Evolutionary conservation across 2,113 vertebrate genomes (phyloP), one percentile per base, ranked within the genome.

Genomic region (Lichenostomus cassidix): DNA sequence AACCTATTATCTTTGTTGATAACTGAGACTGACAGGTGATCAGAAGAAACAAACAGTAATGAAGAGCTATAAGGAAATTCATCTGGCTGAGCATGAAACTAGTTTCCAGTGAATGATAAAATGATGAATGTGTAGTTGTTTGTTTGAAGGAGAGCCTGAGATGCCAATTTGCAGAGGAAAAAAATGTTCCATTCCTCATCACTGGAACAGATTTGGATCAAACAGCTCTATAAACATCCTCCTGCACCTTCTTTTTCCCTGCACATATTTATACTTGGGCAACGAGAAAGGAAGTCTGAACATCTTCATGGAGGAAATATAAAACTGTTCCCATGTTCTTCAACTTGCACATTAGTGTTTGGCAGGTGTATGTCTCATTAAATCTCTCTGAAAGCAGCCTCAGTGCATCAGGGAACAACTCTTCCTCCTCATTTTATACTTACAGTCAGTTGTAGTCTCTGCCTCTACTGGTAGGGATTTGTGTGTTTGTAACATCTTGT

Each of bases 341-440:
- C 78, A 92, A 90, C 31, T 89, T 63, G 33, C 35, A 91, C 68
- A 86, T 73, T 70, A 83, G 31, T 67, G 55, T 92, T 87, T 88
- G 80, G 68, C 79, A 94, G 71, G 64, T 92, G 52, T 56, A 24
- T 41, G 35, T 92, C 92, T 96, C 90, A 90, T 94, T 95, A 95
- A 90, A 37, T 31, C 21, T 87, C 60, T 89, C 52, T 84, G 79
- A 93, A 96, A 75, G 19, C 41, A 89, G 7, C 44, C 53, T 31
- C 64, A 87, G n/a, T 69, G 53, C 31, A 75, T 49, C 49, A 84
- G 56, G 60, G 53, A 94, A 41, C 52, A 92, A 23, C 68, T 81
- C 68, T 90, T 86, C 47, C 42, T 87, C 49, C 85, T 94, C 69
- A 60, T 96, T 78, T 86, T 46, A 41, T 52, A 42, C 69, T 83